Evolutionary conservation across 2,888 invertebrate species (phyloP), one percentile per base, ranked within the genome.

Genomic region (Emmelina monodactyla): DNA sequence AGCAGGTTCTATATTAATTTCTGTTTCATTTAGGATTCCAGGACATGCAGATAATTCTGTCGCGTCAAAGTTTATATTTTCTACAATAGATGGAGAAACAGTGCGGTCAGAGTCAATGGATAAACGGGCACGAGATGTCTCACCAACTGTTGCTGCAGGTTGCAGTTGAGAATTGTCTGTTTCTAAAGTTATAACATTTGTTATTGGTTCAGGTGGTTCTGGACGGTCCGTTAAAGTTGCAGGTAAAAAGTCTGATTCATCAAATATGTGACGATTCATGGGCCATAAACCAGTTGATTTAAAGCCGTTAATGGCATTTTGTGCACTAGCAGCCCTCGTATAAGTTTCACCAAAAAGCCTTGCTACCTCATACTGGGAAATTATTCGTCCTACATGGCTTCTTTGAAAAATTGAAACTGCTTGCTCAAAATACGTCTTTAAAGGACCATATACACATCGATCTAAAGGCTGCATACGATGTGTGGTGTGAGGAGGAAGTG

Each of bases 271-370:
- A n/a, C 40, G 31, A 38, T 45, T 40, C 28, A 41, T 35, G 14
- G 45, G 42, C 39, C 38, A 47, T 7, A 46, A 19, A 14, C 46
- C 42, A 16, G 45, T 44, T 13, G 36, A 40, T 5, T 36, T 28
- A 38, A 47, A 47, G 2, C 46, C 46, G 28, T 38, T 41, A 14
- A 46, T 28, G 19, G 44, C 46, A 30, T 44, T 44, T 29, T 44
- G 44, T 12, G 43, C 32, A 36, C 35, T 46, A 12, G 47, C 41
- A 15, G 44, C 42, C 42, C 38, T 37, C 37, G 41, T 30, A 36
- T 46, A 46, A 22, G 44, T 43, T 16, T 37, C 37, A 3, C 28
- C 32, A 33, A 39, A 38, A 7, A 40, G 28, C 15, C 31, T 34
- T 5, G 45, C 42, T 11, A 45, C 36, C 10, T 45, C 45, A 37